phyloP scores from a whole-genome alignment of 2,797 vertebrate species.

The Forpus xanthops region DNA sequence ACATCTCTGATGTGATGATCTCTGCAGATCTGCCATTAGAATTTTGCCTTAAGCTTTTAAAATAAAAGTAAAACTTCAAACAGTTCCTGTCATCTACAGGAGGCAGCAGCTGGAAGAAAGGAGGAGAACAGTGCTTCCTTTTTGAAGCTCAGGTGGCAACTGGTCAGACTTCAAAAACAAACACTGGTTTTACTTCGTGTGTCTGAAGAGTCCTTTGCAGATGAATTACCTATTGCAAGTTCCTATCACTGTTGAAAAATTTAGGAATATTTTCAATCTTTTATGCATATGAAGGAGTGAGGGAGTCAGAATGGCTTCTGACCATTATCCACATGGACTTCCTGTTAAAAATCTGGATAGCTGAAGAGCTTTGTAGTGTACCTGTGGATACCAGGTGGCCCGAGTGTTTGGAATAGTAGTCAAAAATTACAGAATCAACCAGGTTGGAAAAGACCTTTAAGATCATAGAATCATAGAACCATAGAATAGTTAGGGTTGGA shows the following conservation, averaged over 20 bases:
- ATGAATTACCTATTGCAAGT: background rate
- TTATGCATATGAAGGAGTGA: background rate
- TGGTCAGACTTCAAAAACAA: conserved; percentile 23
- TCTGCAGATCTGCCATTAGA: background rate
- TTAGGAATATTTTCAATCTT: background rate
- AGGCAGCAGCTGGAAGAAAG: background rate
- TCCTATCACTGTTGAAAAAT: background rate
- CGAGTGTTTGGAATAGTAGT: background rate
- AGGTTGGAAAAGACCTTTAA: background rate
- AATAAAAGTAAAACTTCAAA: conserved; percentile 17
- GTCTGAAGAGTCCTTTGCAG: background rate
- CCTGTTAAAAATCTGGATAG: background rate
- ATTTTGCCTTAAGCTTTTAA: conserved; percentile 25
- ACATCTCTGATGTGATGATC: background rate
- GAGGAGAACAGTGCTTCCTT: background rate
- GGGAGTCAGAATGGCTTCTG: background rate
- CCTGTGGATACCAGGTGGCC: background rate
- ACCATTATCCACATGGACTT: background rate
- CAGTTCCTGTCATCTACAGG: background rate
- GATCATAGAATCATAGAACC: too few species aligned
- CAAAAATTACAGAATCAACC: background rate
- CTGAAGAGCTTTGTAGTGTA: background rate
- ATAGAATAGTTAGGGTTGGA: too few species aligned
- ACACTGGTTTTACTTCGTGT: background rate
- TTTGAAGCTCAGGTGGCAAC: conserved; percentile 16